phyloP scores from a whole-genome alignment of 2,888 invertebrate species.

The Stegana nigrithorax region DNA sequence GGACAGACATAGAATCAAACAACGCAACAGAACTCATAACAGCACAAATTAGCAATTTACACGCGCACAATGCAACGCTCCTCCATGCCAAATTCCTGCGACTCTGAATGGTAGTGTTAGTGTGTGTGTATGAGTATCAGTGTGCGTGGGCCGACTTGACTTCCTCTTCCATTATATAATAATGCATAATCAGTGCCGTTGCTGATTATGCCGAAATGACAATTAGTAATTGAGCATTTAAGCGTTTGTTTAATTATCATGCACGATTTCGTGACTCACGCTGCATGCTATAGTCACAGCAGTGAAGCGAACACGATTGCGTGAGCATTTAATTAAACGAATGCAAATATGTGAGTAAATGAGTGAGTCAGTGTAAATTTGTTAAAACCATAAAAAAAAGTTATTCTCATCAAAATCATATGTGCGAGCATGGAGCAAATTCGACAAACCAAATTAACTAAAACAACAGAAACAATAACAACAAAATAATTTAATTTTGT shows the following conservation, averaged over 20 bases:
- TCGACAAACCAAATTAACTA: no score
- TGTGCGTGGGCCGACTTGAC: background rate
- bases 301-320: no score
- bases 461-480: no score
- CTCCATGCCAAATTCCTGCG: background rate
- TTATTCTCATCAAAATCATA: no score
- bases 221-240: slow-evolving; percentile 40
- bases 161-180: slow-evolving; percentile 7
- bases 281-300: no score
- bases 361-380: no score
- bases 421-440: no score
- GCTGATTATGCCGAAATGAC: background rate
- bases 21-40: slow-evolving; percentile 3
- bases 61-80: slow-evolving; percentile 29
- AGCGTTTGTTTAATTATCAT: slow-evolving; percentile 28
- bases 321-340: no score
- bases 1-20: slow-evolving; percentile 29
- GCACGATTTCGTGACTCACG: slow-evolving; percentile 9
- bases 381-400: no score
- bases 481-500: no score
- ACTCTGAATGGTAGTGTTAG: background rate
- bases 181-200: background rate
- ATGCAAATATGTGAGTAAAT: no score
- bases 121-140: background rate
- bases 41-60: slow-evolving; percentile 50